Evolutionary conservation across 1,140 invertebrate genomes (phyloP).

Genomic region (Drosophila pseudoobscura): DNA sequence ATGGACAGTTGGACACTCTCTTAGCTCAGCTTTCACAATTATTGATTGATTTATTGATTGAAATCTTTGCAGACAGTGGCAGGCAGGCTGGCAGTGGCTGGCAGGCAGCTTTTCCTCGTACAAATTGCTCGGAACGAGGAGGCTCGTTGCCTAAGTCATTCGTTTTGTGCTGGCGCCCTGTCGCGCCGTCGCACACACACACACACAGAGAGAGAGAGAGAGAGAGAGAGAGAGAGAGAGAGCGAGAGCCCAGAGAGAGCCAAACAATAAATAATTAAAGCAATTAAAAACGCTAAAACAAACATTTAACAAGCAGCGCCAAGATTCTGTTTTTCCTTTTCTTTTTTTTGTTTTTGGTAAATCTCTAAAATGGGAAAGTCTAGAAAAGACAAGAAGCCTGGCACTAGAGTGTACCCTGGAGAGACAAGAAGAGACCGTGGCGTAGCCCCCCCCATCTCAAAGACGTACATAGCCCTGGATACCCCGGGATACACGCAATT

Average conservation of each 20-base stretch:
- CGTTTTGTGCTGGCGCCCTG: slow-evolving; percentile 63
- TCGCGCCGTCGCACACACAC: slow-evolving; percentile 33
- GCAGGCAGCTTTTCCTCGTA: slow-evolving; percentile 35
- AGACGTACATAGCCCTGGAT: slow-evolving; percentile 24
- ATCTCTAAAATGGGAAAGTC: slow-evolving; percentile 25
- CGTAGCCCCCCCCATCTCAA: slow-evolving; percentile 14
- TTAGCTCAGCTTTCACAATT: slow-evolving; percentile 76
- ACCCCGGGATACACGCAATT: slow-evolving; percentile 37
- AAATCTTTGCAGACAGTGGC: slow-evolving; percentile 59
- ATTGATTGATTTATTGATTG: slow-evolving; percentile 81
- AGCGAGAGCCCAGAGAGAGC: slow-evolving; percentile 8
- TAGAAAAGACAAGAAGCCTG: neutral
- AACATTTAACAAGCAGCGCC: slow-evolving; percentile 81
- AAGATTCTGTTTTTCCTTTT: slow-evolving; percentile 49
- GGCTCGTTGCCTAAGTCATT: slow-evolving; percentile 79
- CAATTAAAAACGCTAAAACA: slow-evolving; percentile 82
- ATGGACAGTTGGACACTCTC: slow-evolving; percentile 57
- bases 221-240: no score
- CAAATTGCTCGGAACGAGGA: slow-evolving; percentile 51
- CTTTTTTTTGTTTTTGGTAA: slow-evolving; percentile 34
- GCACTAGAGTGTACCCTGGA: slow-evolving; percentile 16
- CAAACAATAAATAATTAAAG: slow-evolving; percentile 82
- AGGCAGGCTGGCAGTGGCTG: no score
- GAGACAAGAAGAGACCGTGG: no score
- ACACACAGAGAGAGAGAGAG: neutral